Evolutionary conservation across 2,888 invertebrate species (phyloP).

Genomic region (Vandiemenella viatica): DNA sequence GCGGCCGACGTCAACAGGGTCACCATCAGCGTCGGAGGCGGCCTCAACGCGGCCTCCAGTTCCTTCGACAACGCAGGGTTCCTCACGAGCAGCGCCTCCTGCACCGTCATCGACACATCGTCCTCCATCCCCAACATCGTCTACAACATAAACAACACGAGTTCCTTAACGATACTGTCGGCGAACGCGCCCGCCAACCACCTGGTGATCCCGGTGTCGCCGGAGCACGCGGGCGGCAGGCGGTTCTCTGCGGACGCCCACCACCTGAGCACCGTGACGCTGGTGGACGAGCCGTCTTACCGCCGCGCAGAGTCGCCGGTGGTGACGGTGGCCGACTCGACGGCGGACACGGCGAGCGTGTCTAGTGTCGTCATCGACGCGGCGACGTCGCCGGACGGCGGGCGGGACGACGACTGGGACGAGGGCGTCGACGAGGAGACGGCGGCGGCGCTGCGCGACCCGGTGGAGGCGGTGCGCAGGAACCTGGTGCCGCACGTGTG

Average conservation of each 20-base stretch:
- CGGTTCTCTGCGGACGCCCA: too few relatives aligned
- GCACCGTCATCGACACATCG: background rate
- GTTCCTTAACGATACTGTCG: background rate
- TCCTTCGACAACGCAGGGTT: constrained; percentile 5
- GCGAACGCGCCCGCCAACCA: background rate
- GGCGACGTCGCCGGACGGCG: constrained; percentile 56
- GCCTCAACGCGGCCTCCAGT: background rate
- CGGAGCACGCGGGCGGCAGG: constrained; percentile 1
- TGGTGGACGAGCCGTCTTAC: background rate
- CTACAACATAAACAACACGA: background rate
- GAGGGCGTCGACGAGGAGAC: constrained; percentile 3
- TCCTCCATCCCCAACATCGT: background rate
- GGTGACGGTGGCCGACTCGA: background rate
- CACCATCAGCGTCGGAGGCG: constrained; percentile 32
- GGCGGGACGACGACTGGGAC: constrained; percentile 6
- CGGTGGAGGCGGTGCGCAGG: constrained; percentile 58
- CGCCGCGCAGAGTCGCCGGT: background rate
- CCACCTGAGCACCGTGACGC: constrained; percentile 1
- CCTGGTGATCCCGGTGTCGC: constrained; percentile 10
- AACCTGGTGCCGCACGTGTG: constrained; percentile 65
- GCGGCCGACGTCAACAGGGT: constrained; percentile 29
- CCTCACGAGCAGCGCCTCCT: background rate
- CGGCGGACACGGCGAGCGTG: background rate
- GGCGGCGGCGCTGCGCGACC: constrained; percentile 36
- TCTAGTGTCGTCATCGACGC: constrained; percentile 21